Evolutionary conservation across 2,113 vertebrate species (phyloP), one percentile per base, ranked within the genome.

Genomic region (Numenius arquata): DNA sequence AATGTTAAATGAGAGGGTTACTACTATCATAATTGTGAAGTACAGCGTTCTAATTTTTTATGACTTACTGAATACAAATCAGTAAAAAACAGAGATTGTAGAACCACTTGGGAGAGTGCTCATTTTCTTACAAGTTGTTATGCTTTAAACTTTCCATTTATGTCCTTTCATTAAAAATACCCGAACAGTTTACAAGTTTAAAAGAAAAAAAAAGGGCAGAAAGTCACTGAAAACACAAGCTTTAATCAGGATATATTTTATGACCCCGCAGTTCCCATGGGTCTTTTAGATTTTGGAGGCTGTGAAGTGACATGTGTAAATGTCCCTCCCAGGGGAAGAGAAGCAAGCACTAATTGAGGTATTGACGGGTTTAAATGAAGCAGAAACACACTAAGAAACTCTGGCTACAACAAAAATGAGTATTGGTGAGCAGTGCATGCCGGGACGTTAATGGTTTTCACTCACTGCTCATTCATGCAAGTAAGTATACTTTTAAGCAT

Each of bases 301-400:
- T 93, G 82, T 82, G 89, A 97, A 97, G 92, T 47, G 29, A 97
- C 94, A 96, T 94, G 96, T 96, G 96, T 94, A 93, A 95, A 96
- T 83, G 95, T 90, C 92, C 63, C 89, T 97, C 97, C 95, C 97
- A 83, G 78, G 96, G 97, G 97, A 97, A 97, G 84, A 41, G 65
- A 96, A 95, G 82, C 81, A 87, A 97, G 94, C 92, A 90, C 95
- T 98, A 98, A 99, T 95, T 98, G 98, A 98, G 95, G 97, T 98
- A 98, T 97, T 98, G 98, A 98, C 32, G 13, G 94, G 88, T 98
- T 98, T 97, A 98, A 98, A 98, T 97, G 98, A 98, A 98, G 98
- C 98, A 98, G 97, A 98, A 98, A 98, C 95, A 93, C 87, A 82
- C 91, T 81, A 62, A 95, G 93, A 95, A 97, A 89, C 79, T 84